Base-by-base conservation (phyloP, 2,888 invertebrate genomes). In the Leptopilina myrica region DNA sequence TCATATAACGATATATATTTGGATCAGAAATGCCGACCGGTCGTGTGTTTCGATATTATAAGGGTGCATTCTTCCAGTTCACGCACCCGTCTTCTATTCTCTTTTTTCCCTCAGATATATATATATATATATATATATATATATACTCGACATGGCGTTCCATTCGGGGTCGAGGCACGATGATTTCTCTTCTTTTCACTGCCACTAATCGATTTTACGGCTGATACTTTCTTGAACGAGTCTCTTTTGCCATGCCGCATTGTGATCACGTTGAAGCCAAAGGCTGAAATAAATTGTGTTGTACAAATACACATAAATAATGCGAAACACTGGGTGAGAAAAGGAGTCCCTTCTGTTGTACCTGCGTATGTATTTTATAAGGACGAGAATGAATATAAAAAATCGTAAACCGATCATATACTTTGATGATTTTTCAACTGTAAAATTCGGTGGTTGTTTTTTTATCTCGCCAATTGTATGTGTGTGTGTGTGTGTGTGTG, bases 181-280 rank as follows among this genome's bases (percentile, higher is more conserved):
- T 86, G 86, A 84, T 87, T 87, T 86, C 85, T 86, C 81, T 81
- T 84, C 85, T 84, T 87, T 88, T 88, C 86, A 86, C 79, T 80
- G 81, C 73, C 80, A 82, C 83, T 88, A 88, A 89, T 88, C 88
- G 88, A 88, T 88, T 88, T 86, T 83, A 84, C 81, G 80, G 79
- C 80, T 84, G 84, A 85, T 86, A 85, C 84, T 85, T 87, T 76
- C 84, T 79, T 80, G 80, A 69, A 73, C 53, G 73, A 73, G 56
- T 73, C 53, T 33, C 53, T 73, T 46, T 73, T 78, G 77, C 77
- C 81, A 69, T 75, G 76, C 33, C 65, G 81, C 78, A 85, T 85
- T 84, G 83, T 83, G 59, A 65, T 53, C 40, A n/a, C 26, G 20
- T 43, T 69, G 33, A 49, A 69, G 73, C 73, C 33, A 73, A 73